Base-by-base conservation (phyloP, 2,797 vertebrate species). In the Tadarida brasiliensis region DNA sequence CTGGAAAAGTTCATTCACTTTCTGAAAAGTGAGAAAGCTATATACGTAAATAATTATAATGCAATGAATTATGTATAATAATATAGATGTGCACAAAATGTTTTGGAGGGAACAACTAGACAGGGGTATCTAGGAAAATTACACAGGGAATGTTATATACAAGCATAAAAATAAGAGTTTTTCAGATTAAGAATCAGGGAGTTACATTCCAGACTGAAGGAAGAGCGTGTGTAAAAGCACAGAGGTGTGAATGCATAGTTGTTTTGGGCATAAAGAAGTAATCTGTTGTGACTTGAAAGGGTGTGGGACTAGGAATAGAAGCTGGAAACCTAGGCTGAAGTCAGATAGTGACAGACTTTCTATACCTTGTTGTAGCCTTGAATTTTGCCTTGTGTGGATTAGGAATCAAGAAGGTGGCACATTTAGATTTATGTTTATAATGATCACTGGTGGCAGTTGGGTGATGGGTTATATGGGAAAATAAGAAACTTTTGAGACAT, bases 391-490 rank as follows among this genome's bases (percentile, higher is more conserved):
- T 51, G 22, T 54, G 11, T 71, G 65, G 44, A 51, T 19, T 28
- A 49, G 33, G 67, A 87, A 81, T 51, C 76, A 54, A 73, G 59
- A 26, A 94, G 35, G 15, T 47, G 17, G 12, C 26, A 49, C 57
- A 30, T 89, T 84, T 19, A 89, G 30, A 85, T 78, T 71, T 85
- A n/a, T 33, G 35, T 51, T 63, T 90, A 71, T 67, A 33, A 90
- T 22, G 30, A 67, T 35, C n/a, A 59, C 10, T 77, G 24, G 12
- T 94, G 33, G 39, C 20, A 61, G 70, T 57, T 56, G 30, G 7
- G 33, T 73, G 22, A 35, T 24, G 54, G 51, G 10, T 59, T 11
- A 44, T 28, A 82, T 63, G 30, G 16, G 33, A 44, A 86, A 30
- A 80, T 85, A 63, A 49, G 28, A 81, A 85, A 86, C 24, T 65